These are phyloP conservation scores for Triplophysa yarkandensis DNA, from an alignment of 2,797 vertebrate genomes.

Conservation along the genomic window DNA sequence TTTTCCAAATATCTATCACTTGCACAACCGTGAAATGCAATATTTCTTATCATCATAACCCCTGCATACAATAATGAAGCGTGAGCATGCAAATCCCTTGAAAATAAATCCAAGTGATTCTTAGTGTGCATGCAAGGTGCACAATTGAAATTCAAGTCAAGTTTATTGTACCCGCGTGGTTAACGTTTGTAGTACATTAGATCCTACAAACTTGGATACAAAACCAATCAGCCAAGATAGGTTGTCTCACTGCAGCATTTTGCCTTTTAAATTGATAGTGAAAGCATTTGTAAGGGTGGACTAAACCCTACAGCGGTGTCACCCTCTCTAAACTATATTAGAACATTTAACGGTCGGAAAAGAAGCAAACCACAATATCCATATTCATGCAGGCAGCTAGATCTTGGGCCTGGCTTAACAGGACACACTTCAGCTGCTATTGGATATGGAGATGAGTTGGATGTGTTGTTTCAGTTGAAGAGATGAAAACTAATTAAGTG, in stretches of 20 bases:
- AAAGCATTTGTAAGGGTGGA: constrained; percentile 2
- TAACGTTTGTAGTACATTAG: constrained; percentile 22
- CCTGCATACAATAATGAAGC: constrained; percentile 17
- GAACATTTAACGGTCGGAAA: constrained; percentile 28
- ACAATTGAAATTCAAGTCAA: constrained; percentile 31
- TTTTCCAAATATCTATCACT: too few species aligned
- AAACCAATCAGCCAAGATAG: constrained; percentile 47
- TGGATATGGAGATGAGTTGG: constrained; percentile 39
- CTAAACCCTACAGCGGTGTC: not conserved
- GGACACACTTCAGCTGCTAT: constrained; percentile 26
- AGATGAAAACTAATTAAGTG: constrained; percentile 37
- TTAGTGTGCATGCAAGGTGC: constrained; percentile 8
- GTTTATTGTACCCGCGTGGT: constrained; percentile 22
- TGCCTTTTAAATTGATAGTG: constrained; percentile 28
- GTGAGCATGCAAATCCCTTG: constrained; percentile 32
- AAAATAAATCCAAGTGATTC: constrained; percentile 48
- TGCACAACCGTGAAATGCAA: too few species aligned
- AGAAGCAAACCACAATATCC: constrained; percentile 35
- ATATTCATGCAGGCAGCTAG: constrained; percentile 47
- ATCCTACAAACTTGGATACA: too few species aligned
- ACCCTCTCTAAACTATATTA: constrained; percentile 24
- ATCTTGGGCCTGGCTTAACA: constrained; percentile 37
- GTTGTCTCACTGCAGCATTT: constrained; percentile 35
- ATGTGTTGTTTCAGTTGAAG: constrained; percentile 23
- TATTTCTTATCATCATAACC: too few species aligned